Base-by-base conservation (phyloP, 2,113 vertebrate genomes). In the Rafetus swinhoei region DNA sequence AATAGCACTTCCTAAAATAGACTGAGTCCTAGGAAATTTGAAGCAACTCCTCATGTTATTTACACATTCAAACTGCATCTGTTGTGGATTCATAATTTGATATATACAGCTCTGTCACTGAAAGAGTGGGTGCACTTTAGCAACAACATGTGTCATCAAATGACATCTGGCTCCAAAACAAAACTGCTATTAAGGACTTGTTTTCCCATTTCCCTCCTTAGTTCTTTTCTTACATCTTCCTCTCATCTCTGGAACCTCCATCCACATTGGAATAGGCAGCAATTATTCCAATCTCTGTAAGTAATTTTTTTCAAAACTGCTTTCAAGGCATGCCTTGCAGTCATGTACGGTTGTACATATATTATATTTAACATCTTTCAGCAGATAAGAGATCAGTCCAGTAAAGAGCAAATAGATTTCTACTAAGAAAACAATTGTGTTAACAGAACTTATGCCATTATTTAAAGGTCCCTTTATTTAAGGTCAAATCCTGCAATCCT, bases 221-320 rank as follows among this genome's bases (percentile, higher is more conserved):
- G 97, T 96, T 94, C 65, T 95, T 90, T 94, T 96, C 81, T 96
- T 95, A 90, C 95, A 95, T 82, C 93, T 96, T 90, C 87, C 94
- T 92, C 45, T 93, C 79, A 77, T 97, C 94, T 96, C 88, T 92
- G 97, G 96, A 92, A 97, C 95, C 92, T 96, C 96, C 76, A 88
- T 95, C 89, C 86, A 3, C 88, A 93, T 85, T 82, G 95, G 97
- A 95, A 97, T 94, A 90, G 92, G 95, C 93, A 97, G 92, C 87
- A 97, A 97, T 95, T 95, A 97, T 94, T 97, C 97, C 85, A 90
- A 62, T 88, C 90, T 96, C 84, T 95, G 98, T 97, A 96, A 98
- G 97, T 98, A 97, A 80, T 55, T 45, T 1, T 24, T 50, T 57
- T 55, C 45, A 27, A 11, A 90, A 80, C 84, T 90, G 77, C 88